phyloP scores from a whole-genome alignment of 2,888 invertebrate genomes.

The Scelioninae gen. 2 region DNA sequence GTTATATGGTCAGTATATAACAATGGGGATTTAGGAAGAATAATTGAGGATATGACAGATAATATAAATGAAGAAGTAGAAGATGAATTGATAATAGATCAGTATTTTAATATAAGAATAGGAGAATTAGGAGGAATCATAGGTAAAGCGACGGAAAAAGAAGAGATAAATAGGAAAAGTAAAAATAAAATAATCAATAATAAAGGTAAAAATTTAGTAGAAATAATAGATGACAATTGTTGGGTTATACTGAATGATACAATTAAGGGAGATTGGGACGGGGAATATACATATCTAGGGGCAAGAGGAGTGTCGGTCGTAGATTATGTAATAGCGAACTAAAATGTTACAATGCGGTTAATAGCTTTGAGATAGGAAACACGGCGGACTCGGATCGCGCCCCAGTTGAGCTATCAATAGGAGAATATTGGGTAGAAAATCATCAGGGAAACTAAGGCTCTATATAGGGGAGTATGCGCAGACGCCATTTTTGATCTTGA shows the following conservation, averaged over 20 bases:
- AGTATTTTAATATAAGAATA: constrained; percentile 1
- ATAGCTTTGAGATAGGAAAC: background rate
- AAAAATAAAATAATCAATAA: background rate
- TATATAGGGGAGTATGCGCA: too few species aligned
- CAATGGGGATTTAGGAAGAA: constrained; percentile 1
- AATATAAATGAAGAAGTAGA: background rate
- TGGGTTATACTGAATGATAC: background rate
- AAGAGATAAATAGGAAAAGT: background rate
- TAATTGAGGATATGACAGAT: background rate
- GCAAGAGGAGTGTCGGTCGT: background rate
- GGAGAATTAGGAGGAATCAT: background rate
- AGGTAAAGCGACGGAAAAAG: background rate
- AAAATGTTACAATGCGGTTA: background rate
- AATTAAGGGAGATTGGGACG: background rate
- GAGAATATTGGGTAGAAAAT: background rate
- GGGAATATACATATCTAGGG: background rate
- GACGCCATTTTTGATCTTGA: too few species aligned
- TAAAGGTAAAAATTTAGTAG: background rate
- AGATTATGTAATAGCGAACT: background rate
- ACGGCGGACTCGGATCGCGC: background rate
- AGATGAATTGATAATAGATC: background rate
- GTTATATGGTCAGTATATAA: too few species aligned
- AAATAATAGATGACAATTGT: background rate
- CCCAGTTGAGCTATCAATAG: background rate
- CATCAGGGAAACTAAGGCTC: background rate